Evolutionary conservation across 2,113 vertebrate genomes (phyloP).

Genomic region (Larimichthys polyactis): DNA sequence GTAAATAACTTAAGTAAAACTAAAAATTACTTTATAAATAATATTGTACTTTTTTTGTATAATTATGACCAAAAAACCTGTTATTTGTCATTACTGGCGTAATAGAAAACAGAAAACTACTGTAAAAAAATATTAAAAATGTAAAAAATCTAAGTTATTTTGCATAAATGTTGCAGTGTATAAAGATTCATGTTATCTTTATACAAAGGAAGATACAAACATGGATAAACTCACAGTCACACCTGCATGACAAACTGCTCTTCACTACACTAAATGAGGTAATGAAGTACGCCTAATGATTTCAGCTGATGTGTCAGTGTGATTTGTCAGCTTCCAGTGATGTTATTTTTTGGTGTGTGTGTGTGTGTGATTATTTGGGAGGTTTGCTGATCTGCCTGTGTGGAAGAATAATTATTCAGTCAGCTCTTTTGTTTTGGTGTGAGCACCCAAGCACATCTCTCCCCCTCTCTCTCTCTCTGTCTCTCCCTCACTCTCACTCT

Average conservation of each 20-base stretch:
- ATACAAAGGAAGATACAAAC: not conserved
- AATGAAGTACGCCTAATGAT: not conserved
- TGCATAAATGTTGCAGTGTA: not conserved
- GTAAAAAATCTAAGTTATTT: too few species aligned
- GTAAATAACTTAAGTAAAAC: too few species aligned
- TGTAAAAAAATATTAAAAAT: too few species aligned
- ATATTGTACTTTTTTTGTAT: too few species aligned
- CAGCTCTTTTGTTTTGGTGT: conserved; percentile 12
- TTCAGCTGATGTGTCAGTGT: not conserved
- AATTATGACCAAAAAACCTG: too few species aligned
- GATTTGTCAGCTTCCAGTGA: too few species aligned
- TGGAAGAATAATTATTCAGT: not conserved
- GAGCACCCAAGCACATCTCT: conserved; percentile 1
- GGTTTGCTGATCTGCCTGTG: not conserved
- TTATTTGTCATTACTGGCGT: too few species aligned
- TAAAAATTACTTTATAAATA: too few species aligned
- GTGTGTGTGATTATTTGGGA: not conserved
- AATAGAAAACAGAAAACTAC: too few species aligned
- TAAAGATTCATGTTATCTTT: not conserved
- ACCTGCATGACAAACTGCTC: too few species aligned
- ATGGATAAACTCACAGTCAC: not conserved
- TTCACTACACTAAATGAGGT: not conserved
- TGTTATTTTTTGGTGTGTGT: not conserved
- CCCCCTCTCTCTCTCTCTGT: conserved; percentile 8
- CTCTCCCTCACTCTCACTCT: conserved; percentile 17